Evolutionary conservation across 2,113 vertebrate species (phyloP).

Genomic region (Nettapus auritus): DNA sequence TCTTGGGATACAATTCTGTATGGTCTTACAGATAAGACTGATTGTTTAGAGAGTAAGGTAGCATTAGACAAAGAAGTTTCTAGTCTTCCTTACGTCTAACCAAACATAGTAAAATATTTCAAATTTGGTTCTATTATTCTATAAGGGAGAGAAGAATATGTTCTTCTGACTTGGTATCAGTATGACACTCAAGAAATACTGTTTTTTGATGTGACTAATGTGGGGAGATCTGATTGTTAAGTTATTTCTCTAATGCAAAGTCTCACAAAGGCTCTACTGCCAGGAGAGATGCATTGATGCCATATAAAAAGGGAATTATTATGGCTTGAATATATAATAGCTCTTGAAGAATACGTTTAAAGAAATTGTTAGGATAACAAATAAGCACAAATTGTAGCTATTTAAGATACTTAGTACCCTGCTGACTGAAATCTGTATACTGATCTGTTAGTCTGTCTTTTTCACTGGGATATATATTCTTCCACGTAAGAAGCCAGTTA

Average conservation of each 20-base stretch:
- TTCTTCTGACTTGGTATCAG: too few species aligned
- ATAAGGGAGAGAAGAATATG: too few species aligned
- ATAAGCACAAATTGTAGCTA: conserved; percentile 9
- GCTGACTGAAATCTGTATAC: conserved; percentile 9
- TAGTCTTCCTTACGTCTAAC: too few species aligned
- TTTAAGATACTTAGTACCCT: not conserved
- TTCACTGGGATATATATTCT: not conserved
- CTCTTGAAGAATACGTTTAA: conserved; percentile 4
- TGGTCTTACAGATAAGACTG: too few species aligned
- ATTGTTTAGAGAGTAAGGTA: too few species aligned
- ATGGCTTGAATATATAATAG: not conserved
- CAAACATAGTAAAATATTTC: too few species aligned
- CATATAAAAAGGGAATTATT: conserved; percentile 1
- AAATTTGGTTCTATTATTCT: too few species aligned
- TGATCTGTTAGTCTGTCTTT: conserved; percentile 16
- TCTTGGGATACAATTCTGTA: too few species aligned
- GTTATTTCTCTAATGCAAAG: conserved; percentile 21
- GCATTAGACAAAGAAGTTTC: too few species aligned
- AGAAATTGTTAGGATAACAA: not conserved
- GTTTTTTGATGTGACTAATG: conserved; percentile 38
- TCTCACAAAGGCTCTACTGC: not conserved
- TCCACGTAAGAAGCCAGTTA: not conserved
- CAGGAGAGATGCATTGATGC: conserved; percentile 8
- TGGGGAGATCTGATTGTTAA: conserved; percentile 18
- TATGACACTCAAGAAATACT: not conserved